A percentile compares a stretch with the other conserved stretches of the same genome.
phyloP scores from a whole-genome alignment of 2,113 vertebrate genomes.

The Eulemur rufifrons region DNA sequence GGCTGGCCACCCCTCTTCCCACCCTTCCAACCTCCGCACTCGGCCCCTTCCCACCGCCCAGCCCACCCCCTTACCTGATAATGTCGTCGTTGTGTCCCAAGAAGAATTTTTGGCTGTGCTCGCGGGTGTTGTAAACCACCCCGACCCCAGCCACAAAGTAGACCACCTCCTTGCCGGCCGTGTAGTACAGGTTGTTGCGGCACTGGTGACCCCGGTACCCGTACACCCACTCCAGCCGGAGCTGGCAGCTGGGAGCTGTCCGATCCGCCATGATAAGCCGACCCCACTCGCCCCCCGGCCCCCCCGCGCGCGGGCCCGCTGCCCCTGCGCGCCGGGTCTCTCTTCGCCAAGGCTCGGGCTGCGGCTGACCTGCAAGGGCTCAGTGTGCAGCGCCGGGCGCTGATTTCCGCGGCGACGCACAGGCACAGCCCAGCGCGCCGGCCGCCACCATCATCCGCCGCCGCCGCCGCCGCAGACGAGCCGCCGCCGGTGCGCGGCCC shows the following conservation, averaged over 20 bases:
- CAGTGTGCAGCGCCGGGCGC: slow-evolving; percentile 72
- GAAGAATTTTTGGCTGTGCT: slow-evolving; percentile 99
- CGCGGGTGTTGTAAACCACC: slow-evolving; percentile 97
- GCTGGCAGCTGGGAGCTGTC: slow-evolving; percentile 95
- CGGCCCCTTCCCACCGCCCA: background rate
- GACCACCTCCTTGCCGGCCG: slow-evolving; percentile 95
- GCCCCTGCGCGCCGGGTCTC: slow-evolving; percentile 5
- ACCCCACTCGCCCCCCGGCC: slow-evolving; percentile 69
- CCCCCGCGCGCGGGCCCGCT: slow-evolving; percentile 52
- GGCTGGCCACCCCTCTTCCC: background rate
- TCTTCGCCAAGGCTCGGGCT: slow-evolving; percentile 56
- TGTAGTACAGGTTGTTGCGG: slow-evolving; percentile 99
- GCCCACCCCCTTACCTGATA: slow-evolving; percentile 91
- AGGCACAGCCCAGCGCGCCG: slow-evolving; percentile 60
- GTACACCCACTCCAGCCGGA: slow-evolving; percentile 98
- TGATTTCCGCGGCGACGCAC: slow-evolving; percentile 64
- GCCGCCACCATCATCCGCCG: slow-evolving; percentile 83
- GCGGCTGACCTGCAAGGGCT: slow-evolving; percentile 74
- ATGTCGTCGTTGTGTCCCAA: slow-evolving; percentile 99
- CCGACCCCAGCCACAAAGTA: slow-evolving; percentile 99
- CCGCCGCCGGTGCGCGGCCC: slow-evolving; percentile 71
- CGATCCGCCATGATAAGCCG: slow-evolving; percentile 93
- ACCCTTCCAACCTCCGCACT: background rate
- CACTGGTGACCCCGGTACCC: slow-evolving; percentile 99
- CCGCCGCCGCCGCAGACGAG: slow-evolving; percentile 66